Percentiles rank a stretch among this genome's conserved stretches.
These are phyloP conservation scores for Spea multiplicata DNA, from an alignment of 2,113 vertebrate species.

Conservation along the genomic window DNA sequence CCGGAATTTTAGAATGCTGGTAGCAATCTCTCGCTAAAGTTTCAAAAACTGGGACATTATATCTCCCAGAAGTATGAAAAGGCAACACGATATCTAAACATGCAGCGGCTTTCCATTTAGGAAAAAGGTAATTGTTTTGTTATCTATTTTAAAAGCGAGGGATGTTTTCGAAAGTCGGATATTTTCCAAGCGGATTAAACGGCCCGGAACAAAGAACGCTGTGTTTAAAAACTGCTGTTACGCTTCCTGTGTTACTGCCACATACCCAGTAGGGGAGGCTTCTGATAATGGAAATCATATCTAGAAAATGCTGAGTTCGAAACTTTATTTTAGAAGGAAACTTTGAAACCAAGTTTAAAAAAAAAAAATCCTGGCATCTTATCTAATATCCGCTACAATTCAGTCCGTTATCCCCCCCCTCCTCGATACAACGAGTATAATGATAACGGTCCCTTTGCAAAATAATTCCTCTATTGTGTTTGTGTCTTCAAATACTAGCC, in stretches of 20 bases:
- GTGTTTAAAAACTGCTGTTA: constrained; percentile 19
- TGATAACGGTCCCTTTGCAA: not conserved
- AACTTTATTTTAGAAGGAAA: constrained; percentile 6
- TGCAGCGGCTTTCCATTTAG: not conserved
- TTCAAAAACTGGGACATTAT: not conserved
- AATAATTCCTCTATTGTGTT: not conserved
- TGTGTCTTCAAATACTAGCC: not conserved
- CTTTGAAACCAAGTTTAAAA: constrained; percentile 3
- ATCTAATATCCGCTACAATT: constrained; percentile 12
- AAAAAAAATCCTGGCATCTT: constrained; percentile 24
- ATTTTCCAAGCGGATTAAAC: constrained; percentile 14
- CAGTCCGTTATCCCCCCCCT: not conserved
- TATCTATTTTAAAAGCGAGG: constrained; percentile 18
- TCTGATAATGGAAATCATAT: constrained; percentile 43
- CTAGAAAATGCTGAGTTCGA: constrained; percentile 27
- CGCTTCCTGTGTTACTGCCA: constrained; percentile 14
- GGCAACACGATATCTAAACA: constrained; percentile 14
- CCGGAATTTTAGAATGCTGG: no score
- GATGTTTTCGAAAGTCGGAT: constrained; percentile 25
- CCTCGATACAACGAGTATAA: not conserved
- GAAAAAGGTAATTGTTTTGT: constrained; percentile 13
- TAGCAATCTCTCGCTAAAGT: no score
- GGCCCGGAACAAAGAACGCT: constrained; percentile 10
- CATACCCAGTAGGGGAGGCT: constrained; percentile 27
- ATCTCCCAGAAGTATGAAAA: not conserved